phyloP scores from a whole-genome alignment of 2,113 vertebrate species.

The Rousettus leschenaultii region DNA sequence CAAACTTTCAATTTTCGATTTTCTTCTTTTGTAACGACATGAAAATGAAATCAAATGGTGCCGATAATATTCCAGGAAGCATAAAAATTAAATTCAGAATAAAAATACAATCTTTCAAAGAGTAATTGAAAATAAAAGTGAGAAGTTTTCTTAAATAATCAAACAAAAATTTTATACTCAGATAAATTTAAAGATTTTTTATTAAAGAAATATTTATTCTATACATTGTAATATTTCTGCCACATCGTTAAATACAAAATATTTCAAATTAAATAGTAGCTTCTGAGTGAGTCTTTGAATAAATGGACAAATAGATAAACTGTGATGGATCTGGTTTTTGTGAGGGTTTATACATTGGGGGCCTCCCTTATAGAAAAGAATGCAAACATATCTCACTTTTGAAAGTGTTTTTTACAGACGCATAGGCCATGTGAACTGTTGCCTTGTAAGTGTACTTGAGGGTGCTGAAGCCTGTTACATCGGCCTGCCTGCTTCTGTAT shows the following conservation, averaged over 20 bases:
- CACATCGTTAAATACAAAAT: neutral
- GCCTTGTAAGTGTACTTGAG: neutral
- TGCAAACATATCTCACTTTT: neutral
- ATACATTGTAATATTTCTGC: neutral
- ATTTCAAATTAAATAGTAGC: constrained; percentile 3
- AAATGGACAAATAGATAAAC: neutral
- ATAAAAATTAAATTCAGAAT: neutral
- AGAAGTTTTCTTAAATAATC: neutral
- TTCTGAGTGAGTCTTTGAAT: constrained; percentile 20
- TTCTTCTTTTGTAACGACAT: neutral
- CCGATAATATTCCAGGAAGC: neutral
- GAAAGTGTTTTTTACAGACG: neutral
- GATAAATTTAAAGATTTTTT: neutral
- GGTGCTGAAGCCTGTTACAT: neutral
- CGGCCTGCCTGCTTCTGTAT: neutral
- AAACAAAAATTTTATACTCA: neutral
- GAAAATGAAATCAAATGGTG: neutral
- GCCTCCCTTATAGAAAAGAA: neutral
- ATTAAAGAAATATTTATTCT: neutral
- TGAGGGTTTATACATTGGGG: neutral
- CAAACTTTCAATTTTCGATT: neutral
- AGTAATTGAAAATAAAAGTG: neutral
- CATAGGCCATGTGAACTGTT: neutral
- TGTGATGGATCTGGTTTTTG: neutral
- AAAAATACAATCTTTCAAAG: constrained; percentile 8